Evolutionary conservation across 2,113 vertebrate genomes (phyloP).

Genomic region (Limanda limanda): DNA sequence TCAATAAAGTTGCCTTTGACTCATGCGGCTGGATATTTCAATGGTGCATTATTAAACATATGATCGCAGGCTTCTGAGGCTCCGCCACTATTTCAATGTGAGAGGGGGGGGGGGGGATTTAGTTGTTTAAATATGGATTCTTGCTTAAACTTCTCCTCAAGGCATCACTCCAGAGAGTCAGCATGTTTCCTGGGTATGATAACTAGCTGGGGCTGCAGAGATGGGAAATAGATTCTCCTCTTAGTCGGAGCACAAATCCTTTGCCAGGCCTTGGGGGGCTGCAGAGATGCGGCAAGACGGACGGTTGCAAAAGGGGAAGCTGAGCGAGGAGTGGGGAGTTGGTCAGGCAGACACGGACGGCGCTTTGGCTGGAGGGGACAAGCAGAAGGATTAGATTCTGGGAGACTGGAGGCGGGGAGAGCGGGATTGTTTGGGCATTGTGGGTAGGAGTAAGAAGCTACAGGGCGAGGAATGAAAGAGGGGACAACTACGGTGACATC

Average conservation of each 20-base stretch:
- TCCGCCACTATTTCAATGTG: constrained; percentile 61
- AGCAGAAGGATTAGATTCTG: constrained; percentile 76
- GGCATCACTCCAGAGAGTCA: constrained; percentile 80
- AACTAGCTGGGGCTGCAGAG: constrained; percentile 73
- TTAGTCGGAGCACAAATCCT: constrained; percentile 75
- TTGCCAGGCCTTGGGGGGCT: constrained; percentile 73
- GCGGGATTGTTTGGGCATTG: constrained; percentile 71
- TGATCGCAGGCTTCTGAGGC: constrained; percentile 52
- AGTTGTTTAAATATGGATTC: constrained; percentile 83
- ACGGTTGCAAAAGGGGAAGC: constrained; percentile 59
- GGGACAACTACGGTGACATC: constrained; percentile 67
- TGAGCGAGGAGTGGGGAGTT: constrained; percentile 62
- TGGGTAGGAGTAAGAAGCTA: constrained; percentile 61
- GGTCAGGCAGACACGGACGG: constrained; percentile 74
- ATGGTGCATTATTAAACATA: constrained; percentile 31
- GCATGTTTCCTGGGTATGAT: constrained; percentile 75
- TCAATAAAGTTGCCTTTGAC: constrained; percentile 39
- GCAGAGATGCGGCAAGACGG: constrained; percentile 65
- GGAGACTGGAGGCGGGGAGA: constrained; percentile 71
- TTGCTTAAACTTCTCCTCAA: constrained; percentile 80
- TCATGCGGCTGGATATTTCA: constrained; percentile 34
- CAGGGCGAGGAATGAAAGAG: constrained; percentile 53
- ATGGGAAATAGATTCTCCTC: constrained; percentile 77
- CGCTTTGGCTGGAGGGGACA: constrained; percentile 73
- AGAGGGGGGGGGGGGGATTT: constrained; percentile 66